Percentiles rank a stretch among this genome's conserved stretches.
These are phyloP conservation scores for Lophius piscatorius DNA, from an alignment of 2,113 vertebrate species.

Conservation along the genomic window DNA sequence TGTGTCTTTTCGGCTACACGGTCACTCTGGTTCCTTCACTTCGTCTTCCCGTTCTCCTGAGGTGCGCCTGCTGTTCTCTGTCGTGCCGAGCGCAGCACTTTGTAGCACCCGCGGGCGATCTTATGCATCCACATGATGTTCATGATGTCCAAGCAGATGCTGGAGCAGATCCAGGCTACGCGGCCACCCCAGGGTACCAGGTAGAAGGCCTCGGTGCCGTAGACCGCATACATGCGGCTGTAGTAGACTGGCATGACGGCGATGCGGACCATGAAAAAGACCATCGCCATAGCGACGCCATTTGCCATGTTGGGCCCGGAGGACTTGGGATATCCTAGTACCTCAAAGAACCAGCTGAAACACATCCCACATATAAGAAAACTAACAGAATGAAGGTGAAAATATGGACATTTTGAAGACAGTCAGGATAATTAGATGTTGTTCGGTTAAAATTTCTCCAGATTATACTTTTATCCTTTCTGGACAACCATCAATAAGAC, in stretches of 20 bases:
- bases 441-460: too few species aligned
- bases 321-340: slow-evolving; percentile 91
- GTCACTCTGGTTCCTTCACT: slow-evolving; percentile 71
- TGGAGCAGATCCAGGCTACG: slow-evolving; percentile 88
- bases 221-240: slow-evolving; percentile 82
- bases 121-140: slow-evolving; percentile 99
- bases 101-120: slow-evolving; percentile 92
- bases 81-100: slow-evolving; percentile 84
- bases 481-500: too few species aligned
- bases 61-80: slow-evolving; percentile 68
- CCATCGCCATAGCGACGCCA: slow-evolving; percentile 91
- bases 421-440: too few species aligned
- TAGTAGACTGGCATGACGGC: slow-evolving; percentile 92
- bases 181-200: slow-evolving; percentile 85
- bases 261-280: slow-evolving; percentile 94
- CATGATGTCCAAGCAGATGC: slow-evolving; percentile 92
- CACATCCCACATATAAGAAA: slow-evolving; percentile 64
- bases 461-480: too few species aligned
- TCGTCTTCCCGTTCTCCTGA: slow-evolving; percentile 90
- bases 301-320: slow-evolving; percentile 92
- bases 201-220: slow-evolving; percentile 89
- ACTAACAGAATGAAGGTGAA: background rate
- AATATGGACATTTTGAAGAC: background rate
- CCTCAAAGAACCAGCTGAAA: slow-evolving; percentile 98
- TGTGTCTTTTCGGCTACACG: slow-evolving; percentile 4